These are phyloP conservation scores for Coremacera marginata DNA, from an alignment of 2,888 invertebrate species.

Conservation along the genomic window DNA sequence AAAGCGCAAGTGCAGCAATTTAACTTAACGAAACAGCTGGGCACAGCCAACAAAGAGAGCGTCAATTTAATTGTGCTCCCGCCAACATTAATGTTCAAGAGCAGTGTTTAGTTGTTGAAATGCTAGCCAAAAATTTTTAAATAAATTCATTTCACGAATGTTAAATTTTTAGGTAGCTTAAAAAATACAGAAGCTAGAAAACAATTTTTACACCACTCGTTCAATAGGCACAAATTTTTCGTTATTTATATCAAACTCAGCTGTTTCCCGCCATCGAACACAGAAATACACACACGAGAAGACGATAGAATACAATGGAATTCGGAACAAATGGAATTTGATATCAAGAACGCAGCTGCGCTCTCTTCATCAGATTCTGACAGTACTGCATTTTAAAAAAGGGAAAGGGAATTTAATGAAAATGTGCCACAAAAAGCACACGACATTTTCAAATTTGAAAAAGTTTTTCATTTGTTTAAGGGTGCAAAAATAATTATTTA, in stretches of 20 bases:
- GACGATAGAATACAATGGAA: background rate
- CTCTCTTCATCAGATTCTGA: background rate
- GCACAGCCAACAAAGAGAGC: background rate
- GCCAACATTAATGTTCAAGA: background rate
- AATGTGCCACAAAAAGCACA: too few relatives aligned
- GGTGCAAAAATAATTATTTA: too few relatives aligned
- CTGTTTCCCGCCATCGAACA: conserved; percentile 19
- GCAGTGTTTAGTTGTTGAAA: too few relatives aligned
- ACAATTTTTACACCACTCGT: too few relatives aligned
- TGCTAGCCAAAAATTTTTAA: background rate
- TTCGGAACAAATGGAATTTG: conserved; percentile 15
- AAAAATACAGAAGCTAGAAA: too few relatives aligned
- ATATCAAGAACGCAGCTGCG: conserved; percentile 2
- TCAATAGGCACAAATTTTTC: too few relatives aligned
- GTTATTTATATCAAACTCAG: conserved; percentile 5
- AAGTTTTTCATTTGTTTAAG: too few relatives aligned
- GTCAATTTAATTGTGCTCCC: background rate
- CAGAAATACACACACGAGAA: background rate
- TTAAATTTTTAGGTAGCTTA: too few relatives aligned
- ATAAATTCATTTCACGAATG: background rate
- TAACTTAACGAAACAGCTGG: conserved; percentile 18
- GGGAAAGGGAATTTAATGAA: too few relatives aligned
- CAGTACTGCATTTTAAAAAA: too few relatives aligned
- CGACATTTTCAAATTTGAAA: too few relatives aligned
- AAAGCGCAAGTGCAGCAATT: background rate